phyloP scores from a whole-genome alignment of 2,888 invertebrate species.

The Troides oblongomaculatus region DNA sequence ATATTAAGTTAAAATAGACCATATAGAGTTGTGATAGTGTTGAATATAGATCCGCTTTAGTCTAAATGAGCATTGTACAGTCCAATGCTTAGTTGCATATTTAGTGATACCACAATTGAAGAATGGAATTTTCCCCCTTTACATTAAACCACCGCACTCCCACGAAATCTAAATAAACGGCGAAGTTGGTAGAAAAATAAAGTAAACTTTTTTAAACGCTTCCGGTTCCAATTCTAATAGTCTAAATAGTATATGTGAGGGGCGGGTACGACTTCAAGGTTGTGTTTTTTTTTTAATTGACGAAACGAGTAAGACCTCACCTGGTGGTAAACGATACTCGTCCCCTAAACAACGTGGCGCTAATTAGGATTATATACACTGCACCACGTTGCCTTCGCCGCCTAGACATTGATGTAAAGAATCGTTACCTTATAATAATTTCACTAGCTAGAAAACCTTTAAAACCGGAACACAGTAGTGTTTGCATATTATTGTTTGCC shows the following conservation, averaged over 20 bases:
- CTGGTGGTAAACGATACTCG: too few species aligned
- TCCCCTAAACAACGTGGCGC: too few species aligned
- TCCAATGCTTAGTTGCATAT: conserved; percentile 60
- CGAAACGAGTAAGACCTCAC: too few species aligned
- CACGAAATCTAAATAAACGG: conserved; percentile 35
- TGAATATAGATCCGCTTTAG: conserved; percentile 15
- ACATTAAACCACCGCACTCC: conserved; percentile 52
- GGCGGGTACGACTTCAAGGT: background rate
- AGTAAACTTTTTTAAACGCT: background rate
- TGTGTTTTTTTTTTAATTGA: too few species aligned
- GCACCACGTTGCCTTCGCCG: too few species aligned
- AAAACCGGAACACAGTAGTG: too few species aligned
- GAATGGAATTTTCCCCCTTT: conserved; percentile 43
- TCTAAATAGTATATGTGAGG: conserved; percentile 12
- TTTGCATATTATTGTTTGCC: too few species aligned
- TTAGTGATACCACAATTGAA: conserved; percentile 57
- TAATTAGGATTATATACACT: too few species aligned
- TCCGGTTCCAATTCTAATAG: background rate
- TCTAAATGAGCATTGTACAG: conserved; percentile 47
- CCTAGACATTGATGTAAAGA: too few species aligned
- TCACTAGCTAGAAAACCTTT: too few species aligned
- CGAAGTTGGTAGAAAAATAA: conserved; percentile 47
- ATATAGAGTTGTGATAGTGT: background rate
- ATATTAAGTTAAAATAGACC: conserved; percentile 9
- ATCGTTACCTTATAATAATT: too few species aligned